phyloP scores from a whole-genome alignment of 2,888 invertebrate genomes.

The Synanthedon myopaeformis region DNA sequence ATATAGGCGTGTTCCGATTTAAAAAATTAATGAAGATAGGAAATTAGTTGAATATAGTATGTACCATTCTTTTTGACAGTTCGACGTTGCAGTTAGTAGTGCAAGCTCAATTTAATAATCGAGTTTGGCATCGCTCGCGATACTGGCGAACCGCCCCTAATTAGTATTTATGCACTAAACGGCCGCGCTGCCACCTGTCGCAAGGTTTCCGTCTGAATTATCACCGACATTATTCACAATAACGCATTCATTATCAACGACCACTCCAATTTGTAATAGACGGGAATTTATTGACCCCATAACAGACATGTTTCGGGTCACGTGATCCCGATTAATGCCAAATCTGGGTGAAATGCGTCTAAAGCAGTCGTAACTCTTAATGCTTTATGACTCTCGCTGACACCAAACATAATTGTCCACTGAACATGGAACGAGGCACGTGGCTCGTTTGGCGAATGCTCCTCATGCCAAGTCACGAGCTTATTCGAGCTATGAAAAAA shows the following conservation, averaged over 20 bases:
- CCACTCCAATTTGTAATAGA: background rate
- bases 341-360: background rate
- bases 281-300: background rate
- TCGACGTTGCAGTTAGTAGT: background rate
- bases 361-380: background rate
- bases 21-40: too few species aligned
- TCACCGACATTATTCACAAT: slow-evolving; percentile 10
- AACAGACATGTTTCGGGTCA: background rate
- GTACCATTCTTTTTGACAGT: background rate
- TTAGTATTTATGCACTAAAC: slow-evolving; percentile 26
- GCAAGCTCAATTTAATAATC: background rate
- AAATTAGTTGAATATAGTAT: too few species aligned
- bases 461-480: background rate
- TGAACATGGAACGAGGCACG: background rate
- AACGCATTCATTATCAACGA: slow-evolving; percentile 10
- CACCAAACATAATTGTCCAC: background rate
- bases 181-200: slow-evolving; percentile 21
- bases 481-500: background rate
- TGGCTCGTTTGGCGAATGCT: background rate
- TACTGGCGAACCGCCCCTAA: slow-evolving; percentile 15
- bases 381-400: background rate
- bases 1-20: too few species aligned
- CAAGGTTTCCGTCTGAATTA: slow-evolving; percentile 8
- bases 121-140: background rate
- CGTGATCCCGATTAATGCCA: background rate